Evolutionary conservation across 2,888 invertebrate genomes (phyloP).

Genomic region (Oscheius sp.): DNA sequence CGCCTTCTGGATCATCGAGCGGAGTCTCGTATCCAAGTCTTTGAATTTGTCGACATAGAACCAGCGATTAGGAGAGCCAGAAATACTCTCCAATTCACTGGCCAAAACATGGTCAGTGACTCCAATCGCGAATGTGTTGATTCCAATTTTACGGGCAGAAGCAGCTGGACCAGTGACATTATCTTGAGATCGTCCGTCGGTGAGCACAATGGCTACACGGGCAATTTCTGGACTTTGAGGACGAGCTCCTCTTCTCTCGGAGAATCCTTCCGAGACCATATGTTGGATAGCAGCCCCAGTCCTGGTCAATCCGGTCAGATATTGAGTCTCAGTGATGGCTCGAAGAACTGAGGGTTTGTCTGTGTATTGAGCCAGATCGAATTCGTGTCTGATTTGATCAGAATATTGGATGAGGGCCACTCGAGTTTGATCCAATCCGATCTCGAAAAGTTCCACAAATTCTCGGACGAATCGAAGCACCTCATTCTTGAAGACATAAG

Average conservation of each 20-base stretch:
- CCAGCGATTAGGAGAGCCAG: conserved; percentile 67
- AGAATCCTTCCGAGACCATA: conserved; percentile 69
- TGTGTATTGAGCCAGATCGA: conserved; percentile 61
- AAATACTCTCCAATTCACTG: conserved; percentile 68
- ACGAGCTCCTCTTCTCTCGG: conserved; percentile 67
- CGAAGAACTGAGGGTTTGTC: conserved; percentile 51
- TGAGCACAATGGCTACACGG: conserved; percentile 71
- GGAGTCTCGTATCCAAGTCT: conserved; percentile 67
- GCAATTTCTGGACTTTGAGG: conserved; percentile 42
- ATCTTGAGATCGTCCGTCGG: conserved; percentile 71
- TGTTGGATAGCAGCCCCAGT: conserved; percentile 70
- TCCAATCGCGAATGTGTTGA: conserved; percentile 71
- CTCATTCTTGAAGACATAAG: conserved; percentile 69
- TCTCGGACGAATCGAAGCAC: conserved; percentile 69
- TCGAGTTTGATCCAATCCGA: conserved; percentile 67
- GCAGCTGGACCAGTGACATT: conserved; percentile 70
- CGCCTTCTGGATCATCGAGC: conserved; percentile 69
- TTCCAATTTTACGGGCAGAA: conserved; percentile 63
- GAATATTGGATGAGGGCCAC: conserved; percentile 70
- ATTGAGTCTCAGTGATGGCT: conserved; percentile 59
- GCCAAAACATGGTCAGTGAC: conserved; percentile 70
- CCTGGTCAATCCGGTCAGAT: conserved; percentile 68
- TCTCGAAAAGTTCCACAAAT: conserved; percentile 70
- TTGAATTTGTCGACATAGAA: conserved; percentile 71
- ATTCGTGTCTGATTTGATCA: conserved; percentile 70